Evolutionary conservation across 2,797 vertebrate genomes (phyloP), one percentile per base, ranked within the genome.

Genomic region (Eupleurogrammus muticus): DNA sequence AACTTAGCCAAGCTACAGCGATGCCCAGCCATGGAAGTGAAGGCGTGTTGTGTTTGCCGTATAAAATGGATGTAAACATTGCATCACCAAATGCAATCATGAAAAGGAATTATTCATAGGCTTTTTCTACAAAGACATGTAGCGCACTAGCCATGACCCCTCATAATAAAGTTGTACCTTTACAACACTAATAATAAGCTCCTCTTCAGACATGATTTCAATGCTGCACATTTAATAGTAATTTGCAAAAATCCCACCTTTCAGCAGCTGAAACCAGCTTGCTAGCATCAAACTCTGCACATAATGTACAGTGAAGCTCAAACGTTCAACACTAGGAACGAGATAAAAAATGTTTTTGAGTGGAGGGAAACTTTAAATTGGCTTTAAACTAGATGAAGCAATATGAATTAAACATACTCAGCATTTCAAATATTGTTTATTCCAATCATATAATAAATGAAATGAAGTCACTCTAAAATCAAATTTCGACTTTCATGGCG

Each of bases 1-100:
- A 48, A 53, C 51, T 57, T 58, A 52, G 32, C 54, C 42, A 71
- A 66, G 28, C 64, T 28, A 42, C 36, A 5, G 44, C 36, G 14
- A 35, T 19, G n/a, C 23, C 21, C 47, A 52, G 21, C n/a, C 34
- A 50, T 54, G 16, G 50, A 20, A 19, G 56, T 40, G 20, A 42
- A 44, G 32, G 32, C 35, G 34, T 35, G 28, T 28, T 28, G 28
- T 28, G 32, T 54, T 54, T 65, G 40, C 14, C 38, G 14, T 42
- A 20, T 9, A 53, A 36, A 47, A 47, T 47, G 0, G 23, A 36
- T 13, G 49, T 16, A 21, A 66, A 65, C 9, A 66, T 5, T 19
- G 51, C 34, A 63, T 6, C n/a, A 28, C 35, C 38, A 23, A 24
- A 23, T 32, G 36, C 21, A 36, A 20, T 58, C 56, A 51, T 54